phyloP scores from a whole-genome alignment of 2,797 vertebrate genomes.

The Enteromius afrohamiltoni region DNA sequence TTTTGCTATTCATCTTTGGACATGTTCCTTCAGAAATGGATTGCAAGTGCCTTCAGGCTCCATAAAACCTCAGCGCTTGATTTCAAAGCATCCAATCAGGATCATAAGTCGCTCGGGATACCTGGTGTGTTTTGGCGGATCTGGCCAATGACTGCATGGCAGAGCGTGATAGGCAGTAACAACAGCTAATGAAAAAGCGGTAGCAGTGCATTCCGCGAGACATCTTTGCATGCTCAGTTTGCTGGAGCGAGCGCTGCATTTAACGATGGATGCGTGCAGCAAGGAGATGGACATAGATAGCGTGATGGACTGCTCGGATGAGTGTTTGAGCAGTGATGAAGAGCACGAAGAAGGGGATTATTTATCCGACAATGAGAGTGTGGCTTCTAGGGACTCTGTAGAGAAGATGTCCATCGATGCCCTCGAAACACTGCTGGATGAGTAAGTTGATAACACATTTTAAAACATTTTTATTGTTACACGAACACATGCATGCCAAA shows the following conservation, averaged over 20 bases:
- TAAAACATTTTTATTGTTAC: too few species aligned
- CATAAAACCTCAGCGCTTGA: not conserved
- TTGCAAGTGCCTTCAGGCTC: not conserved
- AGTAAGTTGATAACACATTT: not conserved
- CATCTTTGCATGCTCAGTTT: not conserved
- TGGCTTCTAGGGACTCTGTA: not conserved
- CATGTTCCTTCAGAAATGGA: not conserved
- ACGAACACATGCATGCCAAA: not conserved
- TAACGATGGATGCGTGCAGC: not conserved
- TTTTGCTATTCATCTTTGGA: not conserved
- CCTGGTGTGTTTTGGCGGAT: not conserved
- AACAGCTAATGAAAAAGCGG: not conserved
- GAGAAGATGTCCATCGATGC: not conserved
- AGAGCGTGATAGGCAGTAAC: not conserved
- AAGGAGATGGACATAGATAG: not conserved
- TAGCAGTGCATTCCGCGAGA: not conserved
- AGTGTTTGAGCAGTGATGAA: not conserved
- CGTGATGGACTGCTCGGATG: not conserved
- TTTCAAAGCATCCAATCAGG: constrained; percentile 26
- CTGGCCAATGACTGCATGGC: not conserved
- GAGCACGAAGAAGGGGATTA: not conserved
- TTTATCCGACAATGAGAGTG: not conserved
- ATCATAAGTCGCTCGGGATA: not conserved
- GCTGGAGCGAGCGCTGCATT: not conserved
- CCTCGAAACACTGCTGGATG: not conserved